Percentiles rank a stretch among this genome's conserved stretches.
Evolutionary conservation across 2,797 vertebrate genomes (phyloP).

Genomic region (Philypnodon macrostomus): DNA sequence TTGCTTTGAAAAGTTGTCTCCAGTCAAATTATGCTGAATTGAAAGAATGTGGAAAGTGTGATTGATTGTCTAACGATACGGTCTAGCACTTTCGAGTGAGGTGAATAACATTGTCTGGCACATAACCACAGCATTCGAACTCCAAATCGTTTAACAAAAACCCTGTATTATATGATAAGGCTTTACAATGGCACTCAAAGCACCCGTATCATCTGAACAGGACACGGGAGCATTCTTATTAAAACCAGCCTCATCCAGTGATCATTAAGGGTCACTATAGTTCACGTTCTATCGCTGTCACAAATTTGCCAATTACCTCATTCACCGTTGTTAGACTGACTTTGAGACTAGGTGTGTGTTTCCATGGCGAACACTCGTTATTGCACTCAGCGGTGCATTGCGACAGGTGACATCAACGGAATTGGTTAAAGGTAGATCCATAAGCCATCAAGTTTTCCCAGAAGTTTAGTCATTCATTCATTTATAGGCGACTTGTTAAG

Average conservation of each 20-base stretch:
- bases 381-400: constrained; percentile 10
- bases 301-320: constrained; percentile 31
- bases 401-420: constrained; percentile 4
- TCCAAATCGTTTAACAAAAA: constrained; percentile 14
- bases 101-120: constrained; percentile 5
- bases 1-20: too few species aligned
- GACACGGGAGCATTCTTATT: constrained; percentile 24
- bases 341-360: constrained; percentile 33
- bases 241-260: constrained; percentile 13
- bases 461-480: constrained; percentile 3
- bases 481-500: too few species aligned
- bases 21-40: background rate
- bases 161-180: constrained; percentile 17
- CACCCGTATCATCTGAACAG: constrained; percentile 11
- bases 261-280: constrained; percentile 20
- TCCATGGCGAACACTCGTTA: constrained; percentile 51
- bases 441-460: background rate
- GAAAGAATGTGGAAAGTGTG: background rate
- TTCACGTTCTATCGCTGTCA: constrained; percentile 12
- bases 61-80: background rate
- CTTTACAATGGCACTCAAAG: constrained; percentile 9
- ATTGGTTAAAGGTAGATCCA: background rate
- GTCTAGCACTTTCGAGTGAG: constrained; percentile 2
- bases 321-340: constrained; percentile 6
- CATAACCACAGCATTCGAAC: background rate